A percentile compares a stretch with the other conserved stretches of the same genome.
Evolutionary conservation across 2,888 invertebrate species (phyloP).

Genomic region (Nephrotoma appendiculata): DNA sequence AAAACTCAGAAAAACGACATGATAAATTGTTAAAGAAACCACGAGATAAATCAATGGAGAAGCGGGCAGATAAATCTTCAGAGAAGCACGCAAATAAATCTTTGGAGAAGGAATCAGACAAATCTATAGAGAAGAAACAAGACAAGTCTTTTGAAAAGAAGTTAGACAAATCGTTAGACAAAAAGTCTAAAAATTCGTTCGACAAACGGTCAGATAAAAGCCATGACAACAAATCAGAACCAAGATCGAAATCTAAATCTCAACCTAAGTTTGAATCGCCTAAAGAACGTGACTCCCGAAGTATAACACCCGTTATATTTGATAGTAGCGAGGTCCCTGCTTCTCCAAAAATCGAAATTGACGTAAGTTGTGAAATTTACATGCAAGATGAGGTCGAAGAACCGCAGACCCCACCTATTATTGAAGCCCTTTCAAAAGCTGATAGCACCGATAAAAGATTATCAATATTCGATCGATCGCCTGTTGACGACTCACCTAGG

Average conservation of each 20-base stretch:
- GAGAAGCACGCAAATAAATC: not conserved
- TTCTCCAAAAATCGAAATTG: not conserved
- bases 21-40: not conserved
- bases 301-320: not conserved
- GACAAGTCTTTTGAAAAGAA: not conserved
- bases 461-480: not conserved
- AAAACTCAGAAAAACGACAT: not conserved
- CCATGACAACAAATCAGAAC: not conserved
- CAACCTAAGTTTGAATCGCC: not conserved
- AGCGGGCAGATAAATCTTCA: not conserved
- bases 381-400: not conserved
- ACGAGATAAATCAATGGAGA: not conserved
- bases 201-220: not conserved
- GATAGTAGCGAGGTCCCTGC: not conserved
- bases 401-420: not conserved
- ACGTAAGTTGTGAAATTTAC: not conserved
- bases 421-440: not conserved
- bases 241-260: not conserved
- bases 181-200: not conserved
- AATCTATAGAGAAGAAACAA: not conserved
- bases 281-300: not conserved
- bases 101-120: not conserved
- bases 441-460: not conserved
- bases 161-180: not conserved
- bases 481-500: not conserved